These are phyloP conservation scores for Pithys albifrons DNA, from an alignment of 2,113 vertebrate species.

Conservation along the genomic window DNA sequence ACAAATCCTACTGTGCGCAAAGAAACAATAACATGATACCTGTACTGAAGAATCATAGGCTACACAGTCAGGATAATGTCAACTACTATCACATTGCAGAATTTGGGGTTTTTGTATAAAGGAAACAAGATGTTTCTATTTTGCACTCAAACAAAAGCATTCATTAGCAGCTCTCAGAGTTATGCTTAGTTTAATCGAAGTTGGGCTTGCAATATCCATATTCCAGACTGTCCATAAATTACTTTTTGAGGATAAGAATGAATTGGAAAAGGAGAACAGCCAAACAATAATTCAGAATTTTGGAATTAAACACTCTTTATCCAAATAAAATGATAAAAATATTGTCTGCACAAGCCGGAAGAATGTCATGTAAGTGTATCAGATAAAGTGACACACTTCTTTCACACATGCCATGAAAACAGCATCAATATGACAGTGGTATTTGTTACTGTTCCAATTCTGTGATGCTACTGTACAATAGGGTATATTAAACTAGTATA, in stretches of 20 bases:
- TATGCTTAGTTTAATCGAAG: background rate
- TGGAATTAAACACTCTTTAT: background rate
- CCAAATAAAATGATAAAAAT: background rate
- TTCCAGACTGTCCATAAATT: background rate
- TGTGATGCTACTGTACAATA: background rate
- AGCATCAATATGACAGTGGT: background rate
- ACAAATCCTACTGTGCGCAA: background rate
- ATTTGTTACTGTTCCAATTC: background rate
- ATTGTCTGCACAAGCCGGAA: background rate
- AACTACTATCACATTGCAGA: background rate
- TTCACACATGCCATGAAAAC: background rate
- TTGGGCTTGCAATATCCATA: background rate
- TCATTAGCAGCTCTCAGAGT: background rate
- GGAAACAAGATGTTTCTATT: background rate
- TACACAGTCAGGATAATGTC: background rate
- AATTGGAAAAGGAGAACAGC: conserved; percentile 16
- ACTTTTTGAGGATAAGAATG: background rate
- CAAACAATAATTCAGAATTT: conserved; percentile 5
- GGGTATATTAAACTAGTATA: background rate
- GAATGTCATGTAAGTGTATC: background rate
- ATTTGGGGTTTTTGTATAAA: background rate
- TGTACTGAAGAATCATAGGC: background rate
- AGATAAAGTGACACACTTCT: background rate
- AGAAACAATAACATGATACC: background rate
- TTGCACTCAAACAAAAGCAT: background rate